Conservation (phyloP, 2,113 vertebrate genomes). For the Stegostoma tigrinum region DNA sequence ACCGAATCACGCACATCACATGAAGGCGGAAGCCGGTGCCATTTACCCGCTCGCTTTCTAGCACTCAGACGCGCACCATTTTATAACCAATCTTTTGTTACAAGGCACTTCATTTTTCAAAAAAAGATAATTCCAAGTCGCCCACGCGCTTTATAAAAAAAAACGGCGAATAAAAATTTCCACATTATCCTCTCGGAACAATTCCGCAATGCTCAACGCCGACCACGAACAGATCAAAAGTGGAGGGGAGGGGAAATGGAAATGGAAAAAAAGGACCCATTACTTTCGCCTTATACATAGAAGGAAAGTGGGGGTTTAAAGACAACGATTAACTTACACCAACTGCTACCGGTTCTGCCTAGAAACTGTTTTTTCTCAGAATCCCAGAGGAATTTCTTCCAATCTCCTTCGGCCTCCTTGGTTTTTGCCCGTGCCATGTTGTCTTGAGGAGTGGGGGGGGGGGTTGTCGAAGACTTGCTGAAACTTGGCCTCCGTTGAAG, state of each 20-base stretch:
- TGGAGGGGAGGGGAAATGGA: not conserved
- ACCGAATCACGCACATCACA: conserved; percentile 23
- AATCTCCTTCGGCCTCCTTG: conserved; percentile 73
- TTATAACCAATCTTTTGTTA: conserved; percentile 12
- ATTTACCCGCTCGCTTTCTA: not conserved
- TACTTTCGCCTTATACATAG: not conserved
- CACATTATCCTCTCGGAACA: too few relatives aligned
- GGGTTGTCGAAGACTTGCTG: not conserved
- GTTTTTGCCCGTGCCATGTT: conserved; percentile 70
- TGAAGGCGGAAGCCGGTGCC: conserved; percentile 33
- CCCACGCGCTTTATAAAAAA: not conserved
- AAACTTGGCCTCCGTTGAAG: not conserved
- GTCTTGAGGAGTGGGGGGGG: not conserved
- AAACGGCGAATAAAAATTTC: not conserved
- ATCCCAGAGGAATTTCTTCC: conserved; percentile 84
- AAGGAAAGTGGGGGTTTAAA: too few relatives aligned
- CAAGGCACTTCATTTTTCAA: not conserved
- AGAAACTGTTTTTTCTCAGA: conserved; percentile 81
- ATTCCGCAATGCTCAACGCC: not conserved
- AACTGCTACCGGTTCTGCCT: conserved; percentile 79
- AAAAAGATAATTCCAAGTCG: not conserved
- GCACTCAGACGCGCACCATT: not conserved
- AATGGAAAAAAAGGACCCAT: not conserved
- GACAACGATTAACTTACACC: conserved; percentile 67
- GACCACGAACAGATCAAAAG: not conserved